Percentiles rank a stretch among this genome's conserved stretches.
These are phyloP conservation scores for Scarus forsteni DNA, from an alignment of 2,797 vertebrate genomes.

Conservation along the genomic window DNA sequence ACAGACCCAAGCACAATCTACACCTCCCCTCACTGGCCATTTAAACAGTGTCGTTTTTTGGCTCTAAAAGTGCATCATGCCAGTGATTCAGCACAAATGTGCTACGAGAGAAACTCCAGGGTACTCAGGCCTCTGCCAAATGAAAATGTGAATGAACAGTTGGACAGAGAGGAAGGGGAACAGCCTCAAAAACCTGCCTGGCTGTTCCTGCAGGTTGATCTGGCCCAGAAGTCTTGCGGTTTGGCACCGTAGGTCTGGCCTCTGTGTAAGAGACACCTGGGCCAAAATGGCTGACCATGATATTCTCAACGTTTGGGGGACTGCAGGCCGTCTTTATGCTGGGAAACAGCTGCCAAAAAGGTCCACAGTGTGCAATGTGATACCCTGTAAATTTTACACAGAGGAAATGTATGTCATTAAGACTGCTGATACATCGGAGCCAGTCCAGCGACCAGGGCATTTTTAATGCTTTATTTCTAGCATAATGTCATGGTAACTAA, in stretches of 20 bases:
- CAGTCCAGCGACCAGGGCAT: conserved; percentile 47
- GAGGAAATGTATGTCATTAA: conserved; percentile 73
- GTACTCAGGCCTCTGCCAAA: conserved; percentile 42
- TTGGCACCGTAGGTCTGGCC: conserved; percentile 48
- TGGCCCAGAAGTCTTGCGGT: conserved; percentile 54
- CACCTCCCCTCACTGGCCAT: conserved; percentile 2
- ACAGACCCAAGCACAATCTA: conserved; percentile 12
- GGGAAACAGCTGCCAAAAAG: conserved; percentile 59
- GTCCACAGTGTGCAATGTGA: conserved; percentile 66
- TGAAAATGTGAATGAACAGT: conserved; percentile 73
- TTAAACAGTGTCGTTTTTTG: neutral
- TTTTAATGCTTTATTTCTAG: conserved; percentile 42
- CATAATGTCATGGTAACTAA: neutral
- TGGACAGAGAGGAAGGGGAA: conserved; percentile 41
- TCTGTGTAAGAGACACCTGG: conserved; percentile 62
- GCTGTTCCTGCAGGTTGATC: conserved; percentile 67
- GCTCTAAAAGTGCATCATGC: conserved; percentile 11
- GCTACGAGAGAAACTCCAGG: conserved; percentile 24
- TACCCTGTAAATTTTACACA: conserved; percentile 72
- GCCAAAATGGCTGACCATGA: conserved; percentile 68
- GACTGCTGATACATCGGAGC: conserved; percentile 53
- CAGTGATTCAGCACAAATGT: conserved; percentile 14
- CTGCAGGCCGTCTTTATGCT: conserved; percentile 51
- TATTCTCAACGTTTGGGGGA: conserved; percentile 67
- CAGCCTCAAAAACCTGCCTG: conserved; percentile 41